Conservation (phyloP, 2,113 vertebrate genomes). For the Pituophis catenifer region DNA sequence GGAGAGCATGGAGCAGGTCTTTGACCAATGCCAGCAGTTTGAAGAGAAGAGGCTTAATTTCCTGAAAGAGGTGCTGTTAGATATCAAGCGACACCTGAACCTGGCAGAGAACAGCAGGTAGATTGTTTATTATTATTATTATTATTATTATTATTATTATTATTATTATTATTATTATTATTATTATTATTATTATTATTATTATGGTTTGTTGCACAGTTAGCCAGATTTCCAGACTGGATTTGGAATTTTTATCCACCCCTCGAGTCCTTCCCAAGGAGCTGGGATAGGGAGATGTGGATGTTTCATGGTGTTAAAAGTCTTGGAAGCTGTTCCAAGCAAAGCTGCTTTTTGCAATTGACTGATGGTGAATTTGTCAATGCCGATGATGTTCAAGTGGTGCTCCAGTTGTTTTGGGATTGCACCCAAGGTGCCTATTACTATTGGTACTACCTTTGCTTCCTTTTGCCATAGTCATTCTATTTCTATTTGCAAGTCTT, state of each 20-base stretch:
- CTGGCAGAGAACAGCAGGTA: conserved; percentile 92
- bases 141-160: no score
- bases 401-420: background rate
- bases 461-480: background rate
- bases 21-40: conserved; percentile 97
- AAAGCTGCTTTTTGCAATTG: background rate
- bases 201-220: background rate
- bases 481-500: background rate
- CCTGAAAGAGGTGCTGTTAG: conserved; percentile 93
- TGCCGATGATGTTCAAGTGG: background rate
- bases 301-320: background rate
- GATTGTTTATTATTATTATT: background rate
- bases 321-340: background rate
- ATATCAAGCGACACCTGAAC: conserved; percentile 96
- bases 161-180: no score
- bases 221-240: background rate
- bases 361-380: background rate
- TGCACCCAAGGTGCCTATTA: background rate
- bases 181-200: no score
- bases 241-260: background rate
- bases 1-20: conserved; percentile 97
- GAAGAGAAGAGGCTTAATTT: conserved; percentile 95
- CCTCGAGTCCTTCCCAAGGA: background rate
- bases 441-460: background rate
- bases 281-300: background rate